phyloP scores from a whole-genome alignment of 1,140 invertebrate species.

The Drosophila orena region DNA sequence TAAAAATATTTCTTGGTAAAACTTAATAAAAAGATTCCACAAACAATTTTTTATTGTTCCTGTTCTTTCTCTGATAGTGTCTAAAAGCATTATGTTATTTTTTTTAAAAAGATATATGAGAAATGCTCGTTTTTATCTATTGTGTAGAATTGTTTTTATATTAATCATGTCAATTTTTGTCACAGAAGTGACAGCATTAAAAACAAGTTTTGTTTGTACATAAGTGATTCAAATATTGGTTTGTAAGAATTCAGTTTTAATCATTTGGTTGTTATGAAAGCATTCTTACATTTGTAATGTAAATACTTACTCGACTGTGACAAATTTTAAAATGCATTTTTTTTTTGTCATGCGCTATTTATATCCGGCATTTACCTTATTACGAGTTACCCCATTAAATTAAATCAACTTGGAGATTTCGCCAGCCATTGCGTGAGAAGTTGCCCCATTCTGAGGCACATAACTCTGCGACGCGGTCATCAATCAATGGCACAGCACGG shows the following conservation, averaged over 20 bases:
- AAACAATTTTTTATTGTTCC: too few relatives aligned
- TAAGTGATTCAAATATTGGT: background rate
- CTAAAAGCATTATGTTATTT: background rate
- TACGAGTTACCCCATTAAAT: conserved; percentile 35
- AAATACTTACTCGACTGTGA: background rate
- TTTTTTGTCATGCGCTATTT: background rate
- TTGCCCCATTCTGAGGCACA: conserved; percentile 13
- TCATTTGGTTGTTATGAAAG: background rate
- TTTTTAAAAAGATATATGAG: background rate
- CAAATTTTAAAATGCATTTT: background rate
- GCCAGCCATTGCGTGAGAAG: conserved; percentile 37
- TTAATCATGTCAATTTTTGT: background rate
- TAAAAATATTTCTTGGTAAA: too few relatives aligned
- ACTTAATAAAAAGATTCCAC: too few relatives aligned
- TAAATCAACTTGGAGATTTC: conserved; percentile 58
- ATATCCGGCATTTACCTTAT: background rate
- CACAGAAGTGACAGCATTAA: too few relatives aligned
- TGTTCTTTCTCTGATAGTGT: too few relatives aligned
- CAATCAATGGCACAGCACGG: conserved; percentile 50
- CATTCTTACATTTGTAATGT: background rate
- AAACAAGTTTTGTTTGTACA: background rate
- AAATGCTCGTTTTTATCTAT: too few relatives aligned
- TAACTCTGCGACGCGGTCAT: conserved; percentile 38
- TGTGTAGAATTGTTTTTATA: background rate
- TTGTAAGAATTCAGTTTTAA: background rate